Evolutionary conservation across 2,113 vertebrate species (phyloP).

Genomic region (Jacana jacana): DNA sequence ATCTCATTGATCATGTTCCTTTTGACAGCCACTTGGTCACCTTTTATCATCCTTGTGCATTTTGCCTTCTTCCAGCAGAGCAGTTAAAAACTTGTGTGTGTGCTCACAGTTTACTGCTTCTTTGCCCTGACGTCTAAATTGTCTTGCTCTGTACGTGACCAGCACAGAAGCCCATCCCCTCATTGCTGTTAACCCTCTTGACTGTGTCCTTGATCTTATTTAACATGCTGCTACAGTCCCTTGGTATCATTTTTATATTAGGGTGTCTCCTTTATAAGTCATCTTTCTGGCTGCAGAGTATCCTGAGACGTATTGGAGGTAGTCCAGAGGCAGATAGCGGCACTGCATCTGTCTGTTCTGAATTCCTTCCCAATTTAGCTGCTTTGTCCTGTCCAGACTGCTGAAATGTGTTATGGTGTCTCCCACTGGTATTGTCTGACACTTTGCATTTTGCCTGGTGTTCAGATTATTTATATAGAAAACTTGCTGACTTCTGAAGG

Average conservation of each 20-base stretch:
- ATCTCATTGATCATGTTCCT: neutral
- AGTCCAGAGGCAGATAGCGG: neutral
- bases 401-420: neutral
- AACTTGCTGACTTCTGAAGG: neutral
- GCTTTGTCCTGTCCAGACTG: neutral
- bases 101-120: neutral
- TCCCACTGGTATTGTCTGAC: constrained; percentile 27
- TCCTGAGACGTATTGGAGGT: neutral
- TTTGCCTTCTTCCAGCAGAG: neutral
- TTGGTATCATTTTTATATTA: neutral
- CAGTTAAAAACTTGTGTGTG: neutral
- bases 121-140: neutral
- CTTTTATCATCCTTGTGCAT: neutral
- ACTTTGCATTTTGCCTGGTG: neutral
- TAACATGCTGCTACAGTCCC: neutral
- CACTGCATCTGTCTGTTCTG: neutral
- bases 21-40: neutral
- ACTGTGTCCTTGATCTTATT: neutral
- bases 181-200: neutral
- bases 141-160: neutral
- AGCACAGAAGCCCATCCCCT: neutral
- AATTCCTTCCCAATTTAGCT: constrained; percentile 1
- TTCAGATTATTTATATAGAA: neutral
- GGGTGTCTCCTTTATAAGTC: neutral
- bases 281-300: neutral